Base-by-base conservation (phyloP, 2,113 vertebrate species). In the Tautogolabrus adspersus region DNA sequence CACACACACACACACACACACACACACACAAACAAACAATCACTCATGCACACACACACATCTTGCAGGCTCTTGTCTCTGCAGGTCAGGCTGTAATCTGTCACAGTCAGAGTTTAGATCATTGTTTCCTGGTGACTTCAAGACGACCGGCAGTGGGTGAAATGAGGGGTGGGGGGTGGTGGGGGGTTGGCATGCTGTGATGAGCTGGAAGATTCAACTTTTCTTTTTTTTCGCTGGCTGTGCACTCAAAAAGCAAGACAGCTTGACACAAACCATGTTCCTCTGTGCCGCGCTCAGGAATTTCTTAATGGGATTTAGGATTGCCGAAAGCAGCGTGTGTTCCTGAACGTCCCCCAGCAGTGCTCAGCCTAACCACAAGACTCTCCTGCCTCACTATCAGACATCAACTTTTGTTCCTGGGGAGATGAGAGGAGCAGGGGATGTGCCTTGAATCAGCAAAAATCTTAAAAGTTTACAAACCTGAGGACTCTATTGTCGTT, bases 281-380 rank as follows among this genome's bases (percentile, higher is more conserved):
- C 77, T 82, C 57, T 62, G 66, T 71, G 81, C 79, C 55, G 22
- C 46, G 16, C 61, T 84, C 58, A 62, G 71, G 74, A 89, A 84
- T 82, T 79, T 80, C 79, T 89, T 88, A 84, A 92, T 89, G 88
- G 84, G 83, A 88, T 92, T 87, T 88, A 77, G 77, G 58, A 54
- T 66, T 79, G 82, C 81, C 76, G 79, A 88, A 85, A 86, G 76
- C 81, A 71, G 85, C 76, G 56, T 82, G 81, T 59, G 67, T 79
- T 83, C 77, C 46, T n/a, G 40, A 88, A 83, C 60, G 65, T 30
- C 87, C 70, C 70, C 76, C 66, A 83, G 72, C 76, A 58, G 73
- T 22, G 64, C 47, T 83, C 70, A 46, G 64, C 18, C 57, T 22
- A 51, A 72, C 72, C 47, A 61, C 37, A 68, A 46, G 46, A 63